A percentile compares a stretch with the other conserved stretches of the same genome.
phyloP scores from a whole-genome alignment of 2,797 vertebrate genomes.

The Antrozous pallidus region DNA sequence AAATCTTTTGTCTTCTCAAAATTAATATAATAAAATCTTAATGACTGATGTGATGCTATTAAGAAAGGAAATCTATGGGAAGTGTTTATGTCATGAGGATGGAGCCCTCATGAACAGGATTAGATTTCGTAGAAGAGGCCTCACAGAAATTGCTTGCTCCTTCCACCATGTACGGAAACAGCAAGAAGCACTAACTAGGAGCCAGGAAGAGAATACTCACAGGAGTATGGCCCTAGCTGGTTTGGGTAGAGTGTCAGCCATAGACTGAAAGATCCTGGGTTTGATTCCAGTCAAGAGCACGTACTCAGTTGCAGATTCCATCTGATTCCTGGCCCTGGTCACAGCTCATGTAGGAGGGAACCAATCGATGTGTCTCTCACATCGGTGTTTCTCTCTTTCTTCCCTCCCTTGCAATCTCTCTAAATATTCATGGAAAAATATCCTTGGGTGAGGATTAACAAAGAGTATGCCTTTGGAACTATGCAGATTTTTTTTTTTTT shows the following conservation, averaged over 20 bases:
- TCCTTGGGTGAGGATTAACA: too few species aligned
- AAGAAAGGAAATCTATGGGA: background rate
- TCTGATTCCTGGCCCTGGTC: too few species aligned
- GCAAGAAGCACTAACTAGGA: accelerated
- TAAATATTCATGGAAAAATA: too few species aligned
- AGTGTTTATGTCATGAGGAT: background rate
- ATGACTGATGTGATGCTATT: background rate
- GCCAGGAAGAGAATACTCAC: background rate
- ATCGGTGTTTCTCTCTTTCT: too few species aligned
- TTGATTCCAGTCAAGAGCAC: too few species aligned
- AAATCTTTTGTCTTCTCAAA: background rate
- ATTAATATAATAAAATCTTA: background rate
- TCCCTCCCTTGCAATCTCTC: too few species aligned
- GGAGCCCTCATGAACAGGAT: background rate
- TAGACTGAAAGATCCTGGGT: too few species aligned
- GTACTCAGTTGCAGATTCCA: too few species aligned
- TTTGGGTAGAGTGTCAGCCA: too few species aligned
- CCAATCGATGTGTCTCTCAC: too few species aligned
- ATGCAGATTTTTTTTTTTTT: background rate
- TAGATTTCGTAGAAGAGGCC: background rate
- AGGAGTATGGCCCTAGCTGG: background rate
- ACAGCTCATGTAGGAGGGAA: too few species aligned
- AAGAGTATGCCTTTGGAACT: background rate
- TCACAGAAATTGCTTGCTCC: background rate
- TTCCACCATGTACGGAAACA: background rate